These are phyloP conservation scores for Rhodinocichla rosea DNA, from an alignment of 2,113 vertebrate species.

Conservation along the genomic window DNA sequence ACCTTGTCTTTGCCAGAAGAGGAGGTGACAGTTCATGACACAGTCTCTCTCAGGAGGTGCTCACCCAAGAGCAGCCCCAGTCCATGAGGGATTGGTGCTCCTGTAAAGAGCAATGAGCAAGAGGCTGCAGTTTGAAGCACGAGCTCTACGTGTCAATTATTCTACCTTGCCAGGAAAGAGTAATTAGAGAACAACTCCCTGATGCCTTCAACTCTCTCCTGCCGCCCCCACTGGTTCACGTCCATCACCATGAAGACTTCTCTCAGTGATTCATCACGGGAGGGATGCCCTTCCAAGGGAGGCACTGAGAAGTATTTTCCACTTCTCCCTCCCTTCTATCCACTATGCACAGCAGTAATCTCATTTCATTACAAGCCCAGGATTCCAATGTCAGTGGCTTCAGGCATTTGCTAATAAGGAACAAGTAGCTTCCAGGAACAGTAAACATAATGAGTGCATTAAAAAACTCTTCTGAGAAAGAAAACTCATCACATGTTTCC, in stretches of 20 bases:
- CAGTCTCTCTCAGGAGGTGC: neutral
- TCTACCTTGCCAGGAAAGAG: neutral
- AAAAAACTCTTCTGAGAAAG: neutral
- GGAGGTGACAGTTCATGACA: neutral
- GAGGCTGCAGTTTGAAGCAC: neutral
- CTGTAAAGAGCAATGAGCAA: neutral
- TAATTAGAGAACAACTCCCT: neutral
- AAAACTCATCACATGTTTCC: neutral
- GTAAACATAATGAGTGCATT: neutral
- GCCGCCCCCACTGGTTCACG: neutral
- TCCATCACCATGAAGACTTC: neutral
- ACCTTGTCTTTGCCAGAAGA: neutral
- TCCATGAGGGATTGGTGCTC: neutral
- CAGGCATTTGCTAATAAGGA: neutral
- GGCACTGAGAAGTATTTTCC: neutral
- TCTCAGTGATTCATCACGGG: neutral
- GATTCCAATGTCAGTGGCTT: neutral
- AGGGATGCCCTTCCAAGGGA: neutral
- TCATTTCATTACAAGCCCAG: neutral
- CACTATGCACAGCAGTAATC: neutral
- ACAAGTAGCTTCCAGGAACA: neutral
- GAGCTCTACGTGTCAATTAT: neutral
- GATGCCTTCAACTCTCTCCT: neutral
- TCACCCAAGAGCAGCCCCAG: neutral
- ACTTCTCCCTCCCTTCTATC: neutral